Evolutionary conservation across 1,140 invertebrate species (phyloP), one percentile per base, ranked within the genome.

Genomic region (Lepeophtheirus salmonis): DNA sequence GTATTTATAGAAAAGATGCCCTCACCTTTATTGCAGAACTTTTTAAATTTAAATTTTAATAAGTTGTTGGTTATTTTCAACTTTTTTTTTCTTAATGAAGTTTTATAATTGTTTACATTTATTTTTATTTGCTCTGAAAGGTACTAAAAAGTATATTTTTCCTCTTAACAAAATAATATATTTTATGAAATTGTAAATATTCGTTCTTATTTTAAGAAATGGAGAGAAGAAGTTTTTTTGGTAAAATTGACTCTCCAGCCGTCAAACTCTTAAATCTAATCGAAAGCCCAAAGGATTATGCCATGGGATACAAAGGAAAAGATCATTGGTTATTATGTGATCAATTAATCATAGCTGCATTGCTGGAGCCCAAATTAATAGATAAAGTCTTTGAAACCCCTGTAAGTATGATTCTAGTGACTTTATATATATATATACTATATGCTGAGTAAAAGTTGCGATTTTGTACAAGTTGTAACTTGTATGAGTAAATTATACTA

Each of bases 311-410:
- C 55, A 23, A 23, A 14, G n/a, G 21, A 14, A 20, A 12, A 2
- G n/a, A 25, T 21, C 26, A 25, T 25, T 57, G 23, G 13, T 16
- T 30, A 3, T 13, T 21, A 12, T 41, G 23, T 16, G 55, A 57
- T 30, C 55, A 57, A 41, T 18, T 57, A 10, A 30, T 30, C 55
- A 48, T 57, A 23, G 55, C 55, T 41, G 55, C 26, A 14, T 24
- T 30, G n/a, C 25, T 57, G 12, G 55, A 57, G 30, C 30, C 30
- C 6, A n/a, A 6, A n/a, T 41, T 41, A 41, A 41, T 41, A 41
- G 6, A 6, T n/a, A 41, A 41, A 41, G 6, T n/a, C 6, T 41
- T 41, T 6, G n/a, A n/a, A 41, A 10, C n/a, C 30, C 30, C 6
- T 41, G n/a, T 41, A 41, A n/a, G n/a, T n/a, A n/a, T n/a, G n/a